Evolutionary conservation across 1,140 invertebrate genomes (phyloP).

Genomic region (Whitmania pigra): DNA sequence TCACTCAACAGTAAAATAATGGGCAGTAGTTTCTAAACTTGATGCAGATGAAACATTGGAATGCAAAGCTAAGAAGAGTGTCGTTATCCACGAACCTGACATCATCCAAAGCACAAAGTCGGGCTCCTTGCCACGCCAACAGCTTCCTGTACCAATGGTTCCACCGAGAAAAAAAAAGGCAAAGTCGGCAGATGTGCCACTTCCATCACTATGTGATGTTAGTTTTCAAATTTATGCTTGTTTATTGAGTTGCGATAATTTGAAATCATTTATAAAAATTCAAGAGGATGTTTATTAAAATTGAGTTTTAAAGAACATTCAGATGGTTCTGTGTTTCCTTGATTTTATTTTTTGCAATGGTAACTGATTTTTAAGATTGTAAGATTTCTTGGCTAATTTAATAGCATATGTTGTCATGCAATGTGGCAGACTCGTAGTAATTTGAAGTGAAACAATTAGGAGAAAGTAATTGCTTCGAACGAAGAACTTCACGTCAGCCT

Average conservation of each 20-base stretch:
- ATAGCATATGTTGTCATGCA: no score
- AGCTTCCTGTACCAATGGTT: constrained; percentile 52
- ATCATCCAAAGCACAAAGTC: constrained; percentile 83
- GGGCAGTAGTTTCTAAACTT: neutral
- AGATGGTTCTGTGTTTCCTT: no score
- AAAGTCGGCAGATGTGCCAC: constrained; percentile 34
- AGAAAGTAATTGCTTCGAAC: no score
- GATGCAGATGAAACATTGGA: constrained; percentile 21
- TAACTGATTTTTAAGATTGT: no score
- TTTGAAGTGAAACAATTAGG: no score
- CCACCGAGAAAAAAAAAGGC: constrained; percentile 69
- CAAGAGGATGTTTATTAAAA: no score
- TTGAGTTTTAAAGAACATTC: no score
- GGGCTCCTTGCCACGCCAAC: constrained; percentile 27
- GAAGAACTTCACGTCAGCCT: no score
- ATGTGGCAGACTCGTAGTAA: no score
- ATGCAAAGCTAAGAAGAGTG: constrained; percentile 20
- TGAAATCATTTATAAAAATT: constrained; percentile 27
- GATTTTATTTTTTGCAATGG: no score
- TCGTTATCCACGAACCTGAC: constrained; percentile 58
- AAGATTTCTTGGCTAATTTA: no score
- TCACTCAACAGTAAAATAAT: neutral
- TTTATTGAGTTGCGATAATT: neutral
- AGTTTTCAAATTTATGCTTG: constrained; percentile 23
- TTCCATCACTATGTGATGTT: constrained; percentile 4